Percentiles rank a stretch among this genome's conserved stretches.
phyloP scores from a whole-genome alignment of 2,113 vertebrate species.

The Notarius quadriscutis region DNA sequence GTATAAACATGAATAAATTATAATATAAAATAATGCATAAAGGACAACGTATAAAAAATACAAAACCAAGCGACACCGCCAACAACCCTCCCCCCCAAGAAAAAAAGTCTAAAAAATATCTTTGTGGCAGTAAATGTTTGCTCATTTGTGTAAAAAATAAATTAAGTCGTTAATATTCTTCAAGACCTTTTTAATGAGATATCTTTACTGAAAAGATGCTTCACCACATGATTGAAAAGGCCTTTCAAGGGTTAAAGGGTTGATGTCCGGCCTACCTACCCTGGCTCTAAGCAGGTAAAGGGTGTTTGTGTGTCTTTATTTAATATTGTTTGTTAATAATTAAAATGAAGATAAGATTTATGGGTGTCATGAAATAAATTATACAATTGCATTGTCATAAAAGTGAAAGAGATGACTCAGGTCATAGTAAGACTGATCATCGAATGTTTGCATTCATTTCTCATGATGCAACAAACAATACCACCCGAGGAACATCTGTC shows the following conservation, averaged over 20 bases:
- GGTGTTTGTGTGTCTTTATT: not conserved
- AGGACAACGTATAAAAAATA: not conserved
- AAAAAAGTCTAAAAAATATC: not conserved
- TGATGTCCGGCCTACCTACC: not conserved
- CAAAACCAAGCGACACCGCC: too few relatives aligned
- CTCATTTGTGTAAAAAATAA: not conserved
- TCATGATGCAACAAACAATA: constrained; percentile 9
- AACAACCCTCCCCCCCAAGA: not conserved
- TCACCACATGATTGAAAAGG: not conserved
- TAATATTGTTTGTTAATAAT: constrained; percentile 26
- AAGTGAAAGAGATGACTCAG: constrained; percentile 17
- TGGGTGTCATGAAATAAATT: constrained; percentile 8
- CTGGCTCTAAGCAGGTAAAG: not conserved
- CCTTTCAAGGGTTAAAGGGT: not conserved
- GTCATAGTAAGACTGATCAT: constrained; percentile 2
- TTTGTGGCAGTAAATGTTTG: not conserved
- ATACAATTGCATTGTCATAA: constrained; percentile 5
- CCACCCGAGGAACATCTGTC: not conserved
- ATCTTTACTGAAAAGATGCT: not conserved
- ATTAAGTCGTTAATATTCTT: not conserved
- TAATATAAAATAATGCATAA: not conserved
- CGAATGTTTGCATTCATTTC: not conserved
- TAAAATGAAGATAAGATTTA: constrained; percentile 24
- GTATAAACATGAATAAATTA: not conserved
- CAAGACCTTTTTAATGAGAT: not conserved